Conservation (phyloP, 2,113 vertebrate species). For the Pedetes capensis region DNA sequence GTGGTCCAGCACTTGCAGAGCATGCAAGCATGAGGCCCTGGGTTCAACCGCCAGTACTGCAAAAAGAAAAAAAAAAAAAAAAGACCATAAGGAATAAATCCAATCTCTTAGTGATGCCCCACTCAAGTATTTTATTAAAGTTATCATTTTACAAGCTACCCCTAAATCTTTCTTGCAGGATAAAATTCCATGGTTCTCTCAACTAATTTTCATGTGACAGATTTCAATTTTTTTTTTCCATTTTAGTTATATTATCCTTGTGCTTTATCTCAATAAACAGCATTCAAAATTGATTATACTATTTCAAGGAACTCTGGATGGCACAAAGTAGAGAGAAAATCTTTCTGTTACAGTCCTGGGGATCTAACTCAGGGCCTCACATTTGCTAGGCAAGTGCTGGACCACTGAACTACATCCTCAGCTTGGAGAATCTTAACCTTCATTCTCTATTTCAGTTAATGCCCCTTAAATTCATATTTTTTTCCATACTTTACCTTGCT, state of each 20-base stretch:
- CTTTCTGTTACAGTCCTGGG: no score
- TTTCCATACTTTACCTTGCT: not conserved
- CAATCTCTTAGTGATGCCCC: not conserved
- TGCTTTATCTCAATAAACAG: not conserved
- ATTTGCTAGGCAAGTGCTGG: no score
- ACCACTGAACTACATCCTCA: no score
- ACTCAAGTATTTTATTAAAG: not conserved
- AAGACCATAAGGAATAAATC: not conserved
- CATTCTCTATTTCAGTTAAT: not conserved
- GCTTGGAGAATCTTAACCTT: not conserved
- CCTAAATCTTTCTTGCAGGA: not conserved
- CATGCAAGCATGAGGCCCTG: no score
- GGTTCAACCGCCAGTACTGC: no score
- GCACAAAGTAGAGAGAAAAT: not conserved
- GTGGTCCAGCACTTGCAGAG: no score
- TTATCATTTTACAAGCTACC: not conserved
- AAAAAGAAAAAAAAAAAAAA: no score
- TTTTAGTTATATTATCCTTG: not conserved
- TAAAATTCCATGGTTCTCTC: not conserved
- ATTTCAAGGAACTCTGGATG: not conserved
- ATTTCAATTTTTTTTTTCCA: not conserved
- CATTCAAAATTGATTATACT: not conserved
- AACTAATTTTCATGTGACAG: not conserved
- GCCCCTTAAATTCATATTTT: not conserved
- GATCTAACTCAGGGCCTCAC: no score